These are phyloP conservation scores for Grammomys surdaster DNA, from an alignment of 2,113 vertebrate genomes.

Conservation along the genomic window DNA sequence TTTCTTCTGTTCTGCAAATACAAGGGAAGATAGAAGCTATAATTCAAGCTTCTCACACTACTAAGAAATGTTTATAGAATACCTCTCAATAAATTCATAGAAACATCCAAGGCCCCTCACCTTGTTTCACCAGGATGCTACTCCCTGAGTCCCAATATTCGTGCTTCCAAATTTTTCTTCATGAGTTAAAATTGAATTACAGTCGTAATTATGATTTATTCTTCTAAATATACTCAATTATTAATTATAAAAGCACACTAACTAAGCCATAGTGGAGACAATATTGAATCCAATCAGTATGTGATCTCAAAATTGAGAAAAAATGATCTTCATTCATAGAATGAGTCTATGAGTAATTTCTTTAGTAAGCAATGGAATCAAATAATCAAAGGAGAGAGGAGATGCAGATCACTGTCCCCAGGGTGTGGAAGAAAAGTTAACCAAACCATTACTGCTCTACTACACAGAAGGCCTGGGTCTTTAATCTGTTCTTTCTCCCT, in stretches of 20 bases:
- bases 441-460: not conserved
- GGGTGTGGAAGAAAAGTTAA: rapidly evolving
- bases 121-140: not conserved
- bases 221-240: not conserved
- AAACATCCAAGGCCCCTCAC: not conserved
- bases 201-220: not conserved
- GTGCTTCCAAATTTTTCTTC: not conserved
- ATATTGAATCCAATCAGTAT: not conserved
- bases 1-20: not conserved
- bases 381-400: not conserved
- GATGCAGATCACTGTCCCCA: too few relatives aligned
- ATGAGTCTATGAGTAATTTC: not conserved
- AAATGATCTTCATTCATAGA: too few relatives aligned
- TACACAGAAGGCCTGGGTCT: not conserved
- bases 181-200: not conserved
- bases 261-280: not conserved
- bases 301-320: not conserved
- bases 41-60: not conserved
- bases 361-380: not conserved
- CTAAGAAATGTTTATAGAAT: not conserved
- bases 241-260: not conserved
- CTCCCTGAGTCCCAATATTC: not conserved
- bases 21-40: too few relatives aligned
- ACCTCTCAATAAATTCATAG: not conserved
- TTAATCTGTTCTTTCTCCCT: not conserved